A percentile compares a stretch with the other conserved stretches of the same genome.
These are phyloP conservation scores for Littorina saxatilis DNA, from an alignment of 1,140 invertebrate genomes.

Conservation along the genomic window DNA sequence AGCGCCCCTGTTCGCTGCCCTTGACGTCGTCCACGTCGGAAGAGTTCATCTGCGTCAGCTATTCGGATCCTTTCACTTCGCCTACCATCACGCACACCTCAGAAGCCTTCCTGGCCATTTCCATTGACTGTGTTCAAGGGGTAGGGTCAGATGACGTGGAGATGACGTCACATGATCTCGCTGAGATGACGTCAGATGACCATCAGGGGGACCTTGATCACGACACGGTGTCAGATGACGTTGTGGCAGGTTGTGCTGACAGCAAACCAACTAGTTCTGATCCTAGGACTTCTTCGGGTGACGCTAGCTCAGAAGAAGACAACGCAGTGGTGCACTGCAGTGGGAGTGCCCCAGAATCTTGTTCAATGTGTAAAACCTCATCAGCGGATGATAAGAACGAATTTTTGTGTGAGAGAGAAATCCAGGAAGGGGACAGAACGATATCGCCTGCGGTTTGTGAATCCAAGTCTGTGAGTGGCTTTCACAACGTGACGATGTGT, in stretches of 20 bases:
- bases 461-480: too few relatives aligned
- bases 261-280: neutral
- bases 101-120: conserved; percentile 6
- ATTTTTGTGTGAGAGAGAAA: too few relatives aligned
- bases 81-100: conserved; percentile 9
- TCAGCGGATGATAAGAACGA: too few relatives aligned
- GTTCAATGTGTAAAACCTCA: too few relatives aligned
- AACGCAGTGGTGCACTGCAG: neutral
- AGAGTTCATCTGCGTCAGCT: conserved; percentile 22
- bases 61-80: conserved; percentile 3
- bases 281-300: neutral
- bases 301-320: neutral
- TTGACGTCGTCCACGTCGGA: conserved; percentile 3
- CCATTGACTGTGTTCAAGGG: neutral
- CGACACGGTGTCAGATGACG: conserved; percentile 1
- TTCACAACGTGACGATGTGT: too few relatives aligned
- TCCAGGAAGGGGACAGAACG: too few relatives aligned
- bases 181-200: neutral
- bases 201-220: neutral
- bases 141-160: neutral
- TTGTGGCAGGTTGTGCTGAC: neutral
- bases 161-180: neutral
- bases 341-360: too few relatives aligned
- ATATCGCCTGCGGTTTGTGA: too few relatives aligned
- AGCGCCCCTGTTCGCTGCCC: neutral